phyloP scores from a whole-genome alignment of 2,888 invertebrate genomes.

The Xanthorhoe designata region DNA sequence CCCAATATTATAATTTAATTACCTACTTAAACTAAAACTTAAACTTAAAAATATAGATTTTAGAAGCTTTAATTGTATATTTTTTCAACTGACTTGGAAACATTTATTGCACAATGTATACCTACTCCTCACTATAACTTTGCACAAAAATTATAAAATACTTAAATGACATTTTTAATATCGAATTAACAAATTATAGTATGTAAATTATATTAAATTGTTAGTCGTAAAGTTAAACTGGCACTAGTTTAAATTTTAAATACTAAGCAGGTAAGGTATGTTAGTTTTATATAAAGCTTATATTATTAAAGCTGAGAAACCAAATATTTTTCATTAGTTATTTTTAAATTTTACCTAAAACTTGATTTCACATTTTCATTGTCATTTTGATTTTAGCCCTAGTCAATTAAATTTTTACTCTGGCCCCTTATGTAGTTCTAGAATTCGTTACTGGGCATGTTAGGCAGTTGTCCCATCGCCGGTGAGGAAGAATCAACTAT shows the following conservation, averaged over 20 bases:
- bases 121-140: too few relatives aligned
- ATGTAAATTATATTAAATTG: neutral
- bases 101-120: neutral
- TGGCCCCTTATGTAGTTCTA: too few relatives aligned
- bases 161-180: too few relatives aligned
- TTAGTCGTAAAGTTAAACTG: slow-evolving; percentile 5
- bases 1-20: slow-evolving; percentile 3
- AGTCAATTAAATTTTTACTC: too few relatives aligned
- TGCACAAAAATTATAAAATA: neutral
- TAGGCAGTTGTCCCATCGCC: too few relatives aligned
- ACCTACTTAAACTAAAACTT: neutral
- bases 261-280: slow-evolving; percentile 2
- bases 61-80: neutral
- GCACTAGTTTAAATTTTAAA: slow-evolving; percentile 3
- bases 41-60: neutral
- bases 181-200: neutral
- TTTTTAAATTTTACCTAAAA: neutral
- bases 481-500: too few relatives aligned
- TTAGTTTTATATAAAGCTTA: slow-evolving; percentile 12
- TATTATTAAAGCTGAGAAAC: slow-evolving; percentile 39
- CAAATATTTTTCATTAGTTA: slow-evolving; percentile 2
- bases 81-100: neutral
- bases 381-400: too few relatives aligned
- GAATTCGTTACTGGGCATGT: too few relatives aligned
- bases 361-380: neutral